Evolutionary conservation across 2,888 invertebrate species (phyloP), one percentile per base, ranked within the genome.

Genomic region (Oegoconia quadripuncta): DNA sequence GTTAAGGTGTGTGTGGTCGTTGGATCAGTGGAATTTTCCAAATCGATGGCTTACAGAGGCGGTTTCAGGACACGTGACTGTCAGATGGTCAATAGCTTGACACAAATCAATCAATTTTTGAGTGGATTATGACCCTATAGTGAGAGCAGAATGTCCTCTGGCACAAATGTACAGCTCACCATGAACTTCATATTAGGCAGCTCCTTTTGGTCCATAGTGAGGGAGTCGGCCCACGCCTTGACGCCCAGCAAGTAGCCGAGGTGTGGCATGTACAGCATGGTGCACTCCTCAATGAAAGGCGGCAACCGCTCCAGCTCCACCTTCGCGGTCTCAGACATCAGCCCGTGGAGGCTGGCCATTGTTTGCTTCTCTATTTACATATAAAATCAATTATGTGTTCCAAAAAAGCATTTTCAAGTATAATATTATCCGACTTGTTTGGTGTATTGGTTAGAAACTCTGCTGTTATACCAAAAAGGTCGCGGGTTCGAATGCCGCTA

Each of bases 181-280:
- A 93, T 91, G 61, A 93, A 95, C 58, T 93, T 91, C 64, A 94
- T 89, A 37, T 91, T 89, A 0, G 91, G 90, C 41, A 93, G 75
- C 35, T 89, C 71, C 49, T 90, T 88, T 38, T 92, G 88, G 1
- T 89, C 86, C 33, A 84, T 79, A 3, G 84, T 78, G 37, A 91
- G 82, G 59, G 88, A 60, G 0, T 87, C 79, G 1, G 84, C 88
- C 90, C 93, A 92, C 42, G 89, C 87, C 36, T 91, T 92, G n/a
- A 96, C 89, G 0, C 92, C 92, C 8, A 97, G 81, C 44, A 96
- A 77, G 75, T 95, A 95, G 0, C 96, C 95, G 45, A 94, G 88
- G 70, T 94, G 93, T 0, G 93, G 93, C 62, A 93, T 87, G 66
- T 93, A 93, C 36, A 92, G 71, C 74, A 93, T 90, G 11, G 89